Conservation (phyloP, 2,888 invertebrate species). For the Lithophane ornitopus region DNA sequence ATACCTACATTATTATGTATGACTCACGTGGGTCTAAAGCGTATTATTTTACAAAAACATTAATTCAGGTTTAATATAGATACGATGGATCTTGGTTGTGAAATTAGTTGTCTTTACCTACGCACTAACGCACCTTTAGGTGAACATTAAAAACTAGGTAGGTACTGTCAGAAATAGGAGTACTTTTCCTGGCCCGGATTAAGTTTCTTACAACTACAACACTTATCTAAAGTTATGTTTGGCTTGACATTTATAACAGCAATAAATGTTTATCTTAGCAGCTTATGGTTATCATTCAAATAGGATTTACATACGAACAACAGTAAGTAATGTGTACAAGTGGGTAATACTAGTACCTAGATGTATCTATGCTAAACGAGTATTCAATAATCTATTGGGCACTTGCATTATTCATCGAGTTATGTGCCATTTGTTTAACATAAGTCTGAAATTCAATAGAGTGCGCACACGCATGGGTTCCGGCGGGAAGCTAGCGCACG, state of each 20-base stretch:
- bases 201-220: neutral
- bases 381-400: conserved; percentile 63
- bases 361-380: conserved; percentile 41
- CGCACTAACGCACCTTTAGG: neutral
- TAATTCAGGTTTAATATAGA: neutral
- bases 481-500: conserved; percentile 70
- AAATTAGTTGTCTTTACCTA: conserved; percentile 1
- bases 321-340: conserved; percentile 10
- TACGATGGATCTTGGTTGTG: neutral
- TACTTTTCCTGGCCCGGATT: neutral
- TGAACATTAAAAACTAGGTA: neutral
- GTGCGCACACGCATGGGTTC: conserved; percentile 71
- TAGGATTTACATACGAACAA: conserved; percentile 14
- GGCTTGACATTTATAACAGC: neutral
- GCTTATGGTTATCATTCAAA: conserved; percentile 18
- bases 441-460: conserved; percentile 67
- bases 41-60: conserved; percentile 31
- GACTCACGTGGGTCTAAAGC: neutral
- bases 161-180: neutral
- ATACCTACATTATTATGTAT: conserved; percentile 1
- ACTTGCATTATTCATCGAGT: conserved; percentile 66
- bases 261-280: conserved; percentile 17
- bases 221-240: neutral
- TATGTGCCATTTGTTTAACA: conserved; percentile 65
- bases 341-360: conserved; percentile 20